Percentiles rank a stretch among this genome's conserved stretches.
These are phyloP conservation scores for Acronicta aceris DNA, from an alignment of 2,888 invertebrate genomes.

Conservation along the genomic window DNA sequence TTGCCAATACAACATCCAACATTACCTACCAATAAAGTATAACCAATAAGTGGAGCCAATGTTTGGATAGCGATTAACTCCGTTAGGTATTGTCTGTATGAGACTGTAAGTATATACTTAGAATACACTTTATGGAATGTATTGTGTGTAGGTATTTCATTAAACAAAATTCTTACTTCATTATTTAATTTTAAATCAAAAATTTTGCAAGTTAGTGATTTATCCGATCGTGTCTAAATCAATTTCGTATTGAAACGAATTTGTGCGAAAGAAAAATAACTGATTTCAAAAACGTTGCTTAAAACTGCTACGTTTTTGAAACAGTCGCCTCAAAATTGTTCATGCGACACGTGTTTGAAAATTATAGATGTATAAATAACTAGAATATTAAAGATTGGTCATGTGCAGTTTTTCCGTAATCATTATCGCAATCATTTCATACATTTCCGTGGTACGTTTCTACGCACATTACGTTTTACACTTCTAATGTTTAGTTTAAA, in stretches of 20 bases:
- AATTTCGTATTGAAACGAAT: conserved; percentile 45
- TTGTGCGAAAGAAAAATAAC: conserved; percentile 32
- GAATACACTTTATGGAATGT: background rate
- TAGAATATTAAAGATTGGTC: conserved; percentile 45
- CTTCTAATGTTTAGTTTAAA: conserved; percentile 50
- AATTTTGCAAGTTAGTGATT: conserved; percentile 33
- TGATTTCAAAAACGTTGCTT: conserved; percentile 42
- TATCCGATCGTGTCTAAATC: conserved; percentile 41
- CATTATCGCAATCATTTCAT: conserved; percentile 32
- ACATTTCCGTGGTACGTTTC: conserved; percentile 46
- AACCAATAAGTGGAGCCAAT: conserved; percentile 9
- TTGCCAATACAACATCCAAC: conserved; percentile 9
- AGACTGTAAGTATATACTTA: too few species aligned
- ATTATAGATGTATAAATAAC: conserved; percentile 27
- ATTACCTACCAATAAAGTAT: background rate
- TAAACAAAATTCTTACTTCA: conserved; percentile 17
- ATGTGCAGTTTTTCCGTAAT: conserved; percentile 48
- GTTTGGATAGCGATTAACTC: background rate
- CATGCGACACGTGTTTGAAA: conserved; percentile 14
- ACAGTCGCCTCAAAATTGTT: conserved; percentile 14
- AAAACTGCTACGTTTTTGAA: conserved; percentile 20
- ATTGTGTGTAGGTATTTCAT: conserved; percentile 6
- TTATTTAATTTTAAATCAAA: conserved; percentile 15
- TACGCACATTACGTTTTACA: conserved; percentile 36
- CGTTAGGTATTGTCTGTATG: background rate